Evolutionary conservation across 2,888 invertebrate species (phyloP).

Genomic region (Nectonema munidae): DNA sequence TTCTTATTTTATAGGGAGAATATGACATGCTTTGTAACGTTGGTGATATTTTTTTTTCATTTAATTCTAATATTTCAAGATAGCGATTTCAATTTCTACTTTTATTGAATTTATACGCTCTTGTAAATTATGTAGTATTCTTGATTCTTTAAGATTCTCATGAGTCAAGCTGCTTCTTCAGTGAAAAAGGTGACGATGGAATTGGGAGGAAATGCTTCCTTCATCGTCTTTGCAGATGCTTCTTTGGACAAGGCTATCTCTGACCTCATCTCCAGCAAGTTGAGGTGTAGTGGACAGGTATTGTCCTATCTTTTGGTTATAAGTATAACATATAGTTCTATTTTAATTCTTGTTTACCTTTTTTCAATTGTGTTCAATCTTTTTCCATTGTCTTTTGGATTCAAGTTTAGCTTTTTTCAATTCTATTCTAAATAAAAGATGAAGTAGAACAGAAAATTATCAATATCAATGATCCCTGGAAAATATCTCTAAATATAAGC

Average conservation of each 20-base stretch:
- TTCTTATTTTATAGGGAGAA: too few species aligned
- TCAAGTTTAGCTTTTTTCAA: too few species aligned
- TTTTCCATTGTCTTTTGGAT: too few species aligned
- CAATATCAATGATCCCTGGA: too few species aligned
- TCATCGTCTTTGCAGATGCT: constrained; percentile 70
- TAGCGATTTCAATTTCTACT: background rate
- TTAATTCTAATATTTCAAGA: too few species aligned
- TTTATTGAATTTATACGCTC: background rate
- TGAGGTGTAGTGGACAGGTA: constrained; percentile 58
- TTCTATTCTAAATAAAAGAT: too few species aligned
- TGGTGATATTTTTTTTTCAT: too few species aligned
- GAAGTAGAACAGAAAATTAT: too few species aligned
- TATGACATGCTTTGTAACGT: too few species aligned
- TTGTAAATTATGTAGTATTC: background rate
- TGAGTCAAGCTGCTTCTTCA: constrained; percentile 46
- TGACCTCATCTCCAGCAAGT: constrained; percentile 37
- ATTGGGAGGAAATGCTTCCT: constrained; percentile 87
- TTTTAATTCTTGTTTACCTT: too few species aligned
- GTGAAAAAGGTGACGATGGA: constrained; percentile 68
- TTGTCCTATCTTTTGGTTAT: constrained; percentile 12
- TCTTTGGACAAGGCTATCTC: constrained; percentile 46
- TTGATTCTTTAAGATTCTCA: constrained; percentile 26
- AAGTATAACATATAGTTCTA: constrained; percentile 10
- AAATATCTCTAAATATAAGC: too few species aligned
- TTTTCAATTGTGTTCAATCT: too few species aligned